These are phyloP conservation scores for Galaxias olidus DNA, from an alignment of 2,797 vertebrate species.

Conservation along the genomic window DNA sequence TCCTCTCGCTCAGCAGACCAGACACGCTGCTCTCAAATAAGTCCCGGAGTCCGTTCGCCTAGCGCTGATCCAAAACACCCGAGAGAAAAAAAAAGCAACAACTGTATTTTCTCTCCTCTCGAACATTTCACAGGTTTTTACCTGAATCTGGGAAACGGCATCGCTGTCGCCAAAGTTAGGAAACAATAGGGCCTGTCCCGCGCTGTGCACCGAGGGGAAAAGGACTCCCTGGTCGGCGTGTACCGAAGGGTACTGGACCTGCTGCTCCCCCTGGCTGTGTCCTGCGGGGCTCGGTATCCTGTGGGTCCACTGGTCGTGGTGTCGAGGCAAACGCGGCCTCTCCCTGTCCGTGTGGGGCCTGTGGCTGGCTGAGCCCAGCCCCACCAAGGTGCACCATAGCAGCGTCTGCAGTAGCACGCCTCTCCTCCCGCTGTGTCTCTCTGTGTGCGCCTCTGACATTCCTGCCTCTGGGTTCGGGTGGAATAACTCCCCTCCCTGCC, in stretches of 20 bases:
- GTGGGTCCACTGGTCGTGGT: slow-evolving; percentile 45
- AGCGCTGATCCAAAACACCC: no score
- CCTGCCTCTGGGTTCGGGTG: slow-evolving; percentile 44
- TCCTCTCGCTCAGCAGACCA: background rate
- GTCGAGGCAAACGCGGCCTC: slow-evolving; percentile 59
- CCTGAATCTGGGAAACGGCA: slow-evolving; percentile 58
- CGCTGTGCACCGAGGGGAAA: slow-evolving; percentile 37
- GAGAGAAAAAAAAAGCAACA: background rate
- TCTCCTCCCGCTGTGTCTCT: slow-evolving; percentile 14
- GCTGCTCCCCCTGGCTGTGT: slow-evolving; percentile 34
- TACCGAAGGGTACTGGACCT: slow-evolving; percentile 50
- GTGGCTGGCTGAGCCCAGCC: slow-evolving; percentile 67
- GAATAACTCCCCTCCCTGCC: slow-evolving; percentile 51
- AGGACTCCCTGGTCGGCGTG: slow-evolving; percentile 47
- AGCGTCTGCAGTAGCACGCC: slow-evolving; percentile 63
- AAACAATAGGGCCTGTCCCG: slow-evolving; percentile 48
- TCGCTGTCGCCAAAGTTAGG: slow-evolving; percentile 49
- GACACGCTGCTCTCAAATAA: slow-evolving; percentile 5
- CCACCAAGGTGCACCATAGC: slow-evolving; percentile 69
- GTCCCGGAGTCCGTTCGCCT: no score
- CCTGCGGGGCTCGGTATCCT: slow-evolving; percentile 42
- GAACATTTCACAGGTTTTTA: slow-evolving; percentile 59
- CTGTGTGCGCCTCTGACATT: slow-evolving; percentile 57
- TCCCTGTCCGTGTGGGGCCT: slow-evolving; percentile 51
- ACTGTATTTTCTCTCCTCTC: background rate